Conservation (phyloP, 92 coral and sea anemone species). For the Meandrina meandrites region DNA sequence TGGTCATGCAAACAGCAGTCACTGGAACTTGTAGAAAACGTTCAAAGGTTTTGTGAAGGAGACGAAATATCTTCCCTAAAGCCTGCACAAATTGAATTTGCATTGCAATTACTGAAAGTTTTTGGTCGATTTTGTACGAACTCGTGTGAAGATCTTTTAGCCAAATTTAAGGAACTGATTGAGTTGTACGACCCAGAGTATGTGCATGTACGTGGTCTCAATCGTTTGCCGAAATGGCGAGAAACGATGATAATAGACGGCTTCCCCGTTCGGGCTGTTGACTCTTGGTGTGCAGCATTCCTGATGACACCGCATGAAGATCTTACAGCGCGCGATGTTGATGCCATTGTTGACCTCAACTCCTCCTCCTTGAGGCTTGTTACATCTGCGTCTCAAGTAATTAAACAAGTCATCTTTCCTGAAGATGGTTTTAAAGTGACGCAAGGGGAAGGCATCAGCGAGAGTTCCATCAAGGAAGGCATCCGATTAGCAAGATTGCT, state of each 20-base stretch:
- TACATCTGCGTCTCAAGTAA: slow-evolving; percentile 34
- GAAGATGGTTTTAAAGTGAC: slow-evolving; percentile 24
- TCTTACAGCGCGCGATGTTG: slow-evolving; percentile 54
- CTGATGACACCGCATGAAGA: slow-evolving; percentile 35
- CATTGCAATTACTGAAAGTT: slow-evolving; percentile 14
- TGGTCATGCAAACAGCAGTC: slow-evolving; percentile 22
- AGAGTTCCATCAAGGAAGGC: slow-evolving; percentile 26
- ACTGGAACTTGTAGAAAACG: neutral
- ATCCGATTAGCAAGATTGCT: slow-evolving; percentile 62
- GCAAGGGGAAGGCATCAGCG: slow-evolving; percentile 15
- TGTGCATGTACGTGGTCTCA: slow-evolving; percentile 24
- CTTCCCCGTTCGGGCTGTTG: slow-evolving; percentile 35
- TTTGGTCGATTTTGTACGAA: slow-evolving; percentile 29
- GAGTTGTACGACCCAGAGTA: slow-evolving; percentile 41
- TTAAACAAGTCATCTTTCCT: slow-evolving; percentile 40
- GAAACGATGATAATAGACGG: slow-evolving; percentile 49
- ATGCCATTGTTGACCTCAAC: slow-evolving; percentile 57
- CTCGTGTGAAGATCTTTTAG: slow-evolving; percentile 27
- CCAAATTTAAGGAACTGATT: slow-evolving; percentile 14
- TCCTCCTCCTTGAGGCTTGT: slow-evolving; percentile 20
- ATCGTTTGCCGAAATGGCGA: slow-evolving; percentile 58
- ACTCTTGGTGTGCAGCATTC: slow-evolving; percentile 70
- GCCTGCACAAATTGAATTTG: neutral
- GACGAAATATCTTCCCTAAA: neutral
- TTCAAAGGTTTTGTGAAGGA: neutral